Percentiles rank a stretch among this genome's conserved stretches.
phyloP scores from a whole-genome alignment of 2,797 vertebrate genomes.

The Argyrosomus regius region DNA sequence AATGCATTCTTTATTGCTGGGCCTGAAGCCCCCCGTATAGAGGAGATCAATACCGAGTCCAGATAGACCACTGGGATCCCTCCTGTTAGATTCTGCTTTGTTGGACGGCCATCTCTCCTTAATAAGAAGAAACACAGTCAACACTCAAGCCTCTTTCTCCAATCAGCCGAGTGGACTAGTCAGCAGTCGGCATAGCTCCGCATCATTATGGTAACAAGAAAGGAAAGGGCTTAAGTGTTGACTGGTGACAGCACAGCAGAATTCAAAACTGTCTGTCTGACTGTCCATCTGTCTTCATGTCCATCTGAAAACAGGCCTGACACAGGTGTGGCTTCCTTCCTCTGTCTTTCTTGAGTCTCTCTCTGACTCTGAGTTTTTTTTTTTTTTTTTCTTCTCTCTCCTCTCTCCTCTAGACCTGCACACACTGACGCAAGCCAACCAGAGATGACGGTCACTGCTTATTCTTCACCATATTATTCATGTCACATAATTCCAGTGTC shows the following conservation, averaged over 20 bases:
- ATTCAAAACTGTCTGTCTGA: slow-evolving; percentile 36
- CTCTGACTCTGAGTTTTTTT: slow-evolving; percentile 38
- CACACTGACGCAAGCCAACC: slow-evolving; percentile 81
- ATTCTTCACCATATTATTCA: slow-evolving; percentile 81
- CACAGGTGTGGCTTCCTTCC: slow-evolving; percentile 77
- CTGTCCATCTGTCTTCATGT: slow-evolving; percentile 36
- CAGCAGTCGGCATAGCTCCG: slow-evolving; percentile 75
- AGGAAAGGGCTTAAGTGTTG: slow-evolving; percentile 53
- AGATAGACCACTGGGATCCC: slow-evolving; percentile 72
- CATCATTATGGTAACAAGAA: slow-evolving; percentile 69
- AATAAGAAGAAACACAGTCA: slow-evolving; percentile 71
- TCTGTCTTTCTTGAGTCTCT: slow-evolving; percentile 63
- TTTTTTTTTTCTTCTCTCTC: not conserved
- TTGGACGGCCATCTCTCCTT: slow-evolving; percentile 62
- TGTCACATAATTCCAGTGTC: slow-evolving; percentile 85
- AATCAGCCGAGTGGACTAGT: slow-evolving; percentile 77
- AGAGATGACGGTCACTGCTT: slow-evolving; percentile 81
- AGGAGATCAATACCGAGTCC: slow-evolving; percentile 71
- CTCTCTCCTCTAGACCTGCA: slow-evolving; percentile 67
- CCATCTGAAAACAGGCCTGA: slow-evolving; percentile 57
- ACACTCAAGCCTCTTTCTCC: slow-evolving; percentile 65
- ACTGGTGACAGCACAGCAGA: slow-evolving; percentile 67
- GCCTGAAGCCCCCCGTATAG: slow-evolving; percentile 37
- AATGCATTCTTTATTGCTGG: slow-evolving; percentile 60
- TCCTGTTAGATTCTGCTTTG: slow-evolving; percentile 68